phyloP scores from a whole-genome alignment of 1,140 invertebrate genomes.

The Drosophila ambigua region DNA sequence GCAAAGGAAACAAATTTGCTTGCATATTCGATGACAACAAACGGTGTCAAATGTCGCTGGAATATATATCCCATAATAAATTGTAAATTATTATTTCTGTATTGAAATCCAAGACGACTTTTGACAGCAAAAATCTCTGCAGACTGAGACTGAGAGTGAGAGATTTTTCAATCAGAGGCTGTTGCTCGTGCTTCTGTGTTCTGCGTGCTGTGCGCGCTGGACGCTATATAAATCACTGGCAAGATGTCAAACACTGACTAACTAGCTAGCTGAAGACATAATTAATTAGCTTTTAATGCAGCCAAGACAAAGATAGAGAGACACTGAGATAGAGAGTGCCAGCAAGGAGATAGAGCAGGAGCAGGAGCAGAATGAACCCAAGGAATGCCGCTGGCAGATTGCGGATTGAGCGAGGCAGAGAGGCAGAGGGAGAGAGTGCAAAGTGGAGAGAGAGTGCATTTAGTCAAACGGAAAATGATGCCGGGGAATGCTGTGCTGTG shows the following conservation, averaged over 20 bases:
- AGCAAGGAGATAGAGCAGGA: conserved; percentile 11
- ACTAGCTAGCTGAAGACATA: conserved; percentile 71
- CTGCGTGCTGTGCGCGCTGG: conserved; percentile 1
- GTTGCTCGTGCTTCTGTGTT: conserved; percentile 12
- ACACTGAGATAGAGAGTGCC: not conserved
- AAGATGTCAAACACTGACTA: conserved; percentile 59
- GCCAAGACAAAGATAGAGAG: conserved; percentile 14
- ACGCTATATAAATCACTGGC: conserved; percentile 58
- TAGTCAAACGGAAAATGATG: conserved; percentile 82
- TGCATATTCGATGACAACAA: conserved; percentile 36
- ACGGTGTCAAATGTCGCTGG: conserved; percentile 63
- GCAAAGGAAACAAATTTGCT: conserved; percentile 45
- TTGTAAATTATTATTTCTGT: conserved; percentile 71
- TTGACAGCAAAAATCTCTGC: conserved; percentile 50
- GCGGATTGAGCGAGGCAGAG: not conserved
- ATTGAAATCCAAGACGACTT: conserved; percentile 74
- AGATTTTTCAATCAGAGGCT: conserved; percentile 72
- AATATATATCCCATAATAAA: conserved; percentile 8
- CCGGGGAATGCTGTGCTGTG: conserved; percentile 55
- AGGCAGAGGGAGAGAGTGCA: not conserved
- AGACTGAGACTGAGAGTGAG: conserved; percentile 5
- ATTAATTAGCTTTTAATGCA: conserved; percentile 82
- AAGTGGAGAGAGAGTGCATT: conserved; percentile 57
- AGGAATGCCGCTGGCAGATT: conserved; percentile 45
- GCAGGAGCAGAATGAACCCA: conserved; percentile 19